phyloP scores from a whole-genome alignment of 2,888 invertebrate species.

The Scelioninae gen. 1 region DNA sequence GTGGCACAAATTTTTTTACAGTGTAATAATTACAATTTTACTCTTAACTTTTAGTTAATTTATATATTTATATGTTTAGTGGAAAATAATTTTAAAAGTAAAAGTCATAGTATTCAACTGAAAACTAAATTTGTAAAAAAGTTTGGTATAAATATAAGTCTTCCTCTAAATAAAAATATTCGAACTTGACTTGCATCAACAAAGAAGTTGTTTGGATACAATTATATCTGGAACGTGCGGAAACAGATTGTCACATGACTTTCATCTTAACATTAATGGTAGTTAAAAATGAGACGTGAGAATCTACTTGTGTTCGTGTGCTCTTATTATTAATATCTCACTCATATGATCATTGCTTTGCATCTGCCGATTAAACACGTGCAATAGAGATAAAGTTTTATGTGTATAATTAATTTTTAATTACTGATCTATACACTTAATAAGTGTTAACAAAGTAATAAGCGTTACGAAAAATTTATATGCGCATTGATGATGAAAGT shows the following conservation, averaged over 20 bases:
- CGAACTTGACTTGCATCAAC: neutral
- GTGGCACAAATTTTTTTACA: too few relatives aligned
- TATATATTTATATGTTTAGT: too few relatives aligned
- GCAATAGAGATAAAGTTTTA: neutral
- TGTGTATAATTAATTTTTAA: constrained; percentile 22
- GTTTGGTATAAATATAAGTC: too few relatives aligned
- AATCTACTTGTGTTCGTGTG: neutral
- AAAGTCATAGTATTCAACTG: too few relatives aligned
- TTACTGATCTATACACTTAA: constrained; percentile 12
- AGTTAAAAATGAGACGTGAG: constrained; percentile 22
- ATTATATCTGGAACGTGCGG: constrained; percentile 3
- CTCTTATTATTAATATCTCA: constrained; percentile 2
- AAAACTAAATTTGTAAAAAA: too few relatives aligned
- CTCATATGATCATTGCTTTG: neutral
- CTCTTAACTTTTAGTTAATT: too few relatives aligned
- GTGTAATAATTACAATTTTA: too few relatives aligned
- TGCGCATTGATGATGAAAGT: neutral
- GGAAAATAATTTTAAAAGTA: too few relatives aligned
- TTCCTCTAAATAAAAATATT: too few relatives aligned
- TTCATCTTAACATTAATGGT: constrained; percentile 4
- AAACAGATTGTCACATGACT: constrained; percentile 20
- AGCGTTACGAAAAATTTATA: constrained; percentile 5
- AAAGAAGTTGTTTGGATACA: constrained; percentile 5
- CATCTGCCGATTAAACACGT: constrained; percentile 29
- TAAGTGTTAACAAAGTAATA: constrained; percentile 17